Conservation (phyloP, 2,797 vertebrate species). For the Notamacropus eugenii region DNA sequence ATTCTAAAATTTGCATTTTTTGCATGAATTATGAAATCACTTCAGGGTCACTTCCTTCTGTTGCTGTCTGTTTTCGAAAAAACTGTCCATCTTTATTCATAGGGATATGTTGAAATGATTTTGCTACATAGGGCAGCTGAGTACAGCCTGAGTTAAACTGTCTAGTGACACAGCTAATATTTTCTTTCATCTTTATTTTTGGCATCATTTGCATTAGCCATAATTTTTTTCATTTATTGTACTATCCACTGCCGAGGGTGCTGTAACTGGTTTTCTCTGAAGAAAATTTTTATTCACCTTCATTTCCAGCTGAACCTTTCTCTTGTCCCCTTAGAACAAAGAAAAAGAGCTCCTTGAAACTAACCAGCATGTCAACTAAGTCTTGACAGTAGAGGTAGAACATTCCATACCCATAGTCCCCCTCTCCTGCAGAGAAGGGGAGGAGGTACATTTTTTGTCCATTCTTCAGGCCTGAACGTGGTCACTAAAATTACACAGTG, state of each 20-base stretch:
- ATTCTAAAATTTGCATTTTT: neutral
- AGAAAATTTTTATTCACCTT: neutral
- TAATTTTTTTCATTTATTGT: conserved; percentile 16
- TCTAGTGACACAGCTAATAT: neutral
- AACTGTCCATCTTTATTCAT: neutral
- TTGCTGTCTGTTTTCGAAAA: conserved; percentile 17
- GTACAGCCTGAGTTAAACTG: conserved; percentile 10
- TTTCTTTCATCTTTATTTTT: conserved; percentile 23
- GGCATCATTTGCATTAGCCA: conserved; percentile 4
- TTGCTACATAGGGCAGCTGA: neutral
- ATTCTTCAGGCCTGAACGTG: neutral
- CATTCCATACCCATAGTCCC: neutral
- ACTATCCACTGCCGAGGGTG: neutral
- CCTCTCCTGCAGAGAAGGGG: neutral
- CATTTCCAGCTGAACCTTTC: neutral
- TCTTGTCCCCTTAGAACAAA: neutral
- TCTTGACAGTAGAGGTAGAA: neutral
- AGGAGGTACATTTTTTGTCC: neutral
- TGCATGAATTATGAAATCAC: conserved; percentile 4
- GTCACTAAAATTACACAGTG: neutral
- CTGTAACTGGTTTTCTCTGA: neutral
- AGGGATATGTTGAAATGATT: neutral
- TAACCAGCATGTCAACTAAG: neutral
- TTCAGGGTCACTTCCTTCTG: conserved; percentile 6
- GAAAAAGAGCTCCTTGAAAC: neutral